These are phyloP conservation scores for Eupithecia vulgata DNA, from an alignment of 2,888 invertebrate species.

Conservation along the genomic window DNA sequence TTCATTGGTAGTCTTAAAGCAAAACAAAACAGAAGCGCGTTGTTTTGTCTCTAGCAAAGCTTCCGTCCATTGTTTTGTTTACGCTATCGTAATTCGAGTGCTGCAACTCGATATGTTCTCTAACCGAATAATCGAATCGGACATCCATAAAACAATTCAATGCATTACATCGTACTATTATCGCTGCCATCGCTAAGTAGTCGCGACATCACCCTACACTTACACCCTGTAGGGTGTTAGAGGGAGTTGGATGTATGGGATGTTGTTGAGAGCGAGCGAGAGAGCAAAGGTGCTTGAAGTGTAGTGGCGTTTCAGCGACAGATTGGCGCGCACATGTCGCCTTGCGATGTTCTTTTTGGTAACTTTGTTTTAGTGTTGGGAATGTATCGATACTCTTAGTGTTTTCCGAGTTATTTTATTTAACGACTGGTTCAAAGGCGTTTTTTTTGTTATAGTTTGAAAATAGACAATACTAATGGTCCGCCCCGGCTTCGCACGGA, in stretches of 20 bases:
- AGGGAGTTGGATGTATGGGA: constrained; percentile 48
- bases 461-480: too few relatives aligned
- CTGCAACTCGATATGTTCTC: constrained; percentile 58
- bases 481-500: too few relatives aligned
- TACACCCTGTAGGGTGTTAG: constrained; percentile 53
- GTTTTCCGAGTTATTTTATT: not conserved
- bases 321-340: constrained; percentile 83
- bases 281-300: constrained; percentile 57
- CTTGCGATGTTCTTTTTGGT: constrained; percentile 81
- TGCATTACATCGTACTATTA: constrained; percentile 71
- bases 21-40: not conserved
- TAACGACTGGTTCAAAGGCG: not conserved
- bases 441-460: too few relatives aligned
- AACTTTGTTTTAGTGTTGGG: constrained; percentile 56
- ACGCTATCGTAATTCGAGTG: constrained; percentile 49
- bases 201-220: constrained; percentile 61
- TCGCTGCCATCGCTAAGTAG: constrained; percentile 74
- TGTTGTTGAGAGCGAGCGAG: constrained; percentile 49
- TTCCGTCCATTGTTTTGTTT: constrained; percentile 30
- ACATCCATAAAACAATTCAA: constrained; percentile 75
- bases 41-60: not conserved
- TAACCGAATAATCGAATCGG: constrained; percentile 69
- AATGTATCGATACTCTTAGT: constrained; percentile 38
- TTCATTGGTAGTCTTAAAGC: not conserved
- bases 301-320: constrained; percentile 77